These are phyloP conservation scores for Aulostomus chinensis DNA, from an alignment of 2,797 vertebrate species.

Conservation along the genomic window DNA sequence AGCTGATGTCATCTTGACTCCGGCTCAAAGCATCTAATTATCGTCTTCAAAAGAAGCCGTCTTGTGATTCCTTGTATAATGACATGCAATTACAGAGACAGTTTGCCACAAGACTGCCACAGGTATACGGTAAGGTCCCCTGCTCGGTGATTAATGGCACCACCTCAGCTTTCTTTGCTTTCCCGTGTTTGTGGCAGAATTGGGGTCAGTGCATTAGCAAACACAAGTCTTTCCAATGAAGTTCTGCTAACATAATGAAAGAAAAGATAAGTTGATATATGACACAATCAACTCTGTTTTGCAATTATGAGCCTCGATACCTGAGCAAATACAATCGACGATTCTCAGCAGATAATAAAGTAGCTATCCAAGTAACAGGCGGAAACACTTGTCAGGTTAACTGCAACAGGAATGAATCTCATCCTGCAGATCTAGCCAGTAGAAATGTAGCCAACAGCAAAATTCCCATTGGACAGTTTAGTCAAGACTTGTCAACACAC, in stretches of 20 bases:
- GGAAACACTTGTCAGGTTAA: conserved; percentile 29
- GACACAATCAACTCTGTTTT: too few relatives aligned
- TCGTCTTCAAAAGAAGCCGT: conserved; percentile 45
- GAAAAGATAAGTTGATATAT: not conserved
- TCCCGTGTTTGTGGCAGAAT: conserved; percentile 4
- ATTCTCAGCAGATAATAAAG: too few relatives aligned
- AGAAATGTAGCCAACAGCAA: conserved; percentile 21
- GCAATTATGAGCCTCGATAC: too few relatives aligned
- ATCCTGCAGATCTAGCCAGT: conserved; percentile 7
- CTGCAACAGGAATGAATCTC: conserved; percentile 21
- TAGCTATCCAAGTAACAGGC: conserved; percentile 15
- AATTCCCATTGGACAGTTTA: conserved; percentile 4
- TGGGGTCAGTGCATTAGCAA: conserved; percentile 1
- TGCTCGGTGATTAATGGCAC: conserved; percentile 55
- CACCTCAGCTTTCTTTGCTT: conserved; percentile 38
- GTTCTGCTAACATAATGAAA: not conserved
- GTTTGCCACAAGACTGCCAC: conserved; percentile 60
- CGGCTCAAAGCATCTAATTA: conserved; percentile 51
- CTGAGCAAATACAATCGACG: too few relatives aligned
- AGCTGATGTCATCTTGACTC: conserved; percentile 49
- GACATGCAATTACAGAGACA: conserved; percentile 65
- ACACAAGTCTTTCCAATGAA: not conserved
- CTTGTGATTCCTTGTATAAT: conserved; percentile 57
- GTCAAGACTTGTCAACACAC: conserved; percentile 2
- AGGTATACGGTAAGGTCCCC: conserved; percentile 49